A percentile compares a stretch with the other conserved stretches of the same genome.
These are phyloP conservation scores for Bombus polaris DNA, from an alignment of 1,140 invertebrate genomes.

Conservation along the genomic window DNA sequence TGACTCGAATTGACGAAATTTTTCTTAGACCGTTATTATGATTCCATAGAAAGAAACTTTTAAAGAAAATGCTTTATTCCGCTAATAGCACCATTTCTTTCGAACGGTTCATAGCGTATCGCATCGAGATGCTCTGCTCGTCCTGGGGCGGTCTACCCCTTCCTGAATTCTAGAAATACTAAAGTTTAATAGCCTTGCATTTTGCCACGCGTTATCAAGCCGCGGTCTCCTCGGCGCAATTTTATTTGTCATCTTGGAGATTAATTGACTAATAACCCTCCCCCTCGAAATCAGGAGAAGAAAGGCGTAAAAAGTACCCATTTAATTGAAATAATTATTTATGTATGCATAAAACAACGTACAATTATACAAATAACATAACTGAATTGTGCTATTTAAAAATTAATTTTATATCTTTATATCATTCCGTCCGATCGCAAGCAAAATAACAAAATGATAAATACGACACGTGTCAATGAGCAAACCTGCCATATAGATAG, in stretches of 20 bases:
- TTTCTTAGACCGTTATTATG: not conserved
- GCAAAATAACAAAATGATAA: too few relatives aligned
- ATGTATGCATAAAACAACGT: not conserved
- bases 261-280: not conserved
- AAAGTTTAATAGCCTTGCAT: slow-evolving; percentile 25
- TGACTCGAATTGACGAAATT: not conserved
- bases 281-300: not conserved
- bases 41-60: slow-evolving; percentile 32
- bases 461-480: too few relatives aligned
- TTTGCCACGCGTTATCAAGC: not conserved
- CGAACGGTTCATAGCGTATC: not conserved
- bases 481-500: too few relatives aligned
- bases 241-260: not conserved
- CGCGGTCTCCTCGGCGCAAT: not conserved
- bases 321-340: not conserved
- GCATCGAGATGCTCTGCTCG: not conserved
- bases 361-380: not conserved
- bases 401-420: not conserved
- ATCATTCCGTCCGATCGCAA: not conserved
- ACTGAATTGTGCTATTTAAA: too few relatives aligned
- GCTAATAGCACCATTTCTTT: slow-evolving; percentile 30
- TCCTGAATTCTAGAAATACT: not conserved
- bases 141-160: not conserved
- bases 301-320: not conserved
- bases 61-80: slow-evolving; percentile 36